Evolutionary conservation across 2,113 vertebrate species (phyloP), one percentile per base, ranked within the genome.

Genomic region (Prietella phreatophila): DNA sequence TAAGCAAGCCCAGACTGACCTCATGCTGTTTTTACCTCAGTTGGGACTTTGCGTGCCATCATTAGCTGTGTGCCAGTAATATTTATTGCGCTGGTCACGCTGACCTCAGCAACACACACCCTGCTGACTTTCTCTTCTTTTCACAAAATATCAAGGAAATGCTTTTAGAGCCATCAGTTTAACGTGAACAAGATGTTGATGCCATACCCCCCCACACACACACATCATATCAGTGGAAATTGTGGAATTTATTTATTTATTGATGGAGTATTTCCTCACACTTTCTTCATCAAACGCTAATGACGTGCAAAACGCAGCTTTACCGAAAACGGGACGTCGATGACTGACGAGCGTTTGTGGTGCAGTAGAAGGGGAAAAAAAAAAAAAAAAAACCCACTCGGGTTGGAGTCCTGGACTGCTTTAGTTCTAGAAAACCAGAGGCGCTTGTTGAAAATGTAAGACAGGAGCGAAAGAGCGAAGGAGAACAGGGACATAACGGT

Each of bases 41-140:
- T 11, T 69, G 86, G 63, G 90, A 87, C 82, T 86, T 84, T 87
- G 87, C 85, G 85, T 87, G 88, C 92, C 91, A 80, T 91, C 85
- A 92, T 94, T 92, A 93, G 88, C 90, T 93, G 92, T 92, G 85
- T 79, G 88, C 83, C 89, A 85, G 89, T 89, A 90, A 91, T 85
- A 90, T 91, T 89, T 86, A 85, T 82, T 17, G 79, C 81, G 80
- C 69, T 69, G 73, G 33, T 88, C 60, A 87, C 87, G 79, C 53
- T 81, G 61, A 50, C 65, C 65, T 36, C 83, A 67, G 56, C 42
- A 78, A 61, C 82, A 30, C 39, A 83, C 86, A 53, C 83, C 33
- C 63, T n/a, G 8, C 60, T 80, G 42, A 33, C 60, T 65, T 50
- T 58, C 73, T 85, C 58, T 30, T 22, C 14, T 65, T 8, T 61